A percentile compares a stretch with the other conserved stretches of the same genome.
These are phyloP conservation scores for Nymphalis urticae DNA, from an alignment of 2,888 invertebrate species.

Conservation along the genomic window DNA sequence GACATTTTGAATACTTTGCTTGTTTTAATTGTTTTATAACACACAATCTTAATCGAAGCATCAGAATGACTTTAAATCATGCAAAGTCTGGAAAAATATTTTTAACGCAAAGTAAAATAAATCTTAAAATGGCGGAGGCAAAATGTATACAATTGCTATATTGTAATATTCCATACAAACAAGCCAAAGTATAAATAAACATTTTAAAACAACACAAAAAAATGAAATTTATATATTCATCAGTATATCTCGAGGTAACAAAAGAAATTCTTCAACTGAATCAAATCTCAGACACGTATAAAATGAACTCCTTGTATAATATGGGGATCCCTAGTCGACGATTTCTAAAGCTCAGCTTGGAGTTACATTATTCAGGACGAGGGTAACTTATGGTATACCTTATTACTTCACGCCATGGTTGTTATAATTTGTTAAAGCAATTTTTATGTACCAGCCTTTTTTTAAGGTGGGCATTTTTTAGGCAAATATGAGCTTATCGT, in stretches of 20 bases:
- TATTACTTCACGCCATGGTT: conserved; percentile 26
- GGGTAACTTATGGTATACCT: conserved; percentile 26
- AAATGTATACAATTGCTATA: too few relatives aligned
- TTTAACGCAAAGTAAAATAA: too few relatives aligned
- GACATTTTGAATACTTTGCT: too few relatives aligned
- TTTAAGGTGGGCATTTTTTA: conserved; percentile 19
- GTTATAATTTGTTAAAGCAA: conserved; percentile 29
- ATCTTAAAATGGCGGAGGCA: too few relatives aligned
- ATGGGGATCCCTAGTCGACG: conserved; percentile 29
- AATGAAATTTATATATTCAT: conserved; percentile 2
- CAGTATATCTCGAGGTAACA: neutral
- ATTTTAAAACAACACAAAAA: too few relatives aligned
- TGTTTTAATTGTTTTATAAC: too few relatives aligned
- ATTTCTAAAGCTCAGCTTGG: conserved; percentile 32
- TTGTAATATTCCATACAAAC: too few relatives aligned
- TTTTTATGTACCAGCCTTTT: conserved; percentile 8
- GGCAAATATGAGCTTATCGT: conserved; percentile 11
- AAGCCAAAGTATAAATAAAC: too few relatives aligned
- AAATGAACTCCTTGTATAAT: conserved; percentile 30
- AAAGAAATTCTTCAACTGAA: conserved; percentile 20
- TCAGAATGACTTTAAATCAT: too few relatives aligned
- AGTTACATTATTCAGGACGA: conserved; percentile 29
- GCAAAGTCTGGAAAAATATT: too few relatives aligned
- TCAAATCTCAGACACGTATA: conserved; percentile 25
- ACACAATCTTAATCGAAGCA: too few relatives aligned